Evolutionary conservation across 2,797 vertebrate genomes (phyloP), one percentile per base, ranked within the genome.

Genomic region (Enteromius thamalakanensis): DNA sequence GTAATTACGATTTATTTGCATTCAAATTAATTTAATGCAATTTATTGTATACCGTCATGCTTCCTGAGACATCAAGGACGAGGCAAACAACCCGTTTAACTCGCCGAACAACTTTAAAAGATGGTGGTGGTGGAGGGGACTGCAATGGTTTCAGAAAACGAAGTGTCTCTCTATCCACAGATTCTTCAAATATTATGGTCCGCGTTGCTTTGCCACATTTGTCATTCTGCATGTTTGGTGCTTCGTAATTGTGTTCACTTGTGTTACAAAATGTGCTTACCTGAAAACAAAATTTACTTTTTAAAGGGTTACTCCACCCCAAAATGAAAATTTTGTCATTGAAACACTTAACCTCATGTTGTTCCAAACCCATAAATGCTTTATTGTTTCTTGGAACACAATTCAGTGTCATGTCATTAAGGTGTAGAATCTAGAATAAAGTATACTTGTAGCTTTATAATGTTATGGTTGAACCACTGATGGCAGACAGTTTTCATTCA

Each of bases 61-160:
- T 94, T 58, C 86, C 90, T 40, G 94, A 95, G n/a, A 93, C 86
- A 87, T 95, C 92, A 40, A 94, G 87, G 47, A 94, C 89, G 71
- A 95, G 89, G 81, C 92, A 93, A 60, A 94, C 79, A 14, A 92
- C 87, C 76, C 86, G 91, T 67, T 85, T 21, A 1, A 83, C 85
- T 49, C 84, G 76, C 71, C 93, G 91, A 4, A 92, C 8, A 4
- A 94, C n/a, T 34, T 86, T 88, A 82, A 94, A 90, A 0, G 9
- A 76, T 55, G 94, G 89, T 51, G 81, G 74, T 6, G 92, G 87
- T n/a, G 87, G 45, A 11, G 45, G 47, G 10, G 26, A 79, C 0
- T 12, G n/a, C 40, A 87, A 1, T n/a, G 89, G 90, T 34, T 23
- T 11, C 12, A 87, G 90, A 14, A 71, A 84, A 0, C 21, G 80